Evolutionary conservation across 2,888 invertebrate species (phyloP), one percentile per base, ranked within the genome.

Genomic region (Oligia strigilis): DNA sequence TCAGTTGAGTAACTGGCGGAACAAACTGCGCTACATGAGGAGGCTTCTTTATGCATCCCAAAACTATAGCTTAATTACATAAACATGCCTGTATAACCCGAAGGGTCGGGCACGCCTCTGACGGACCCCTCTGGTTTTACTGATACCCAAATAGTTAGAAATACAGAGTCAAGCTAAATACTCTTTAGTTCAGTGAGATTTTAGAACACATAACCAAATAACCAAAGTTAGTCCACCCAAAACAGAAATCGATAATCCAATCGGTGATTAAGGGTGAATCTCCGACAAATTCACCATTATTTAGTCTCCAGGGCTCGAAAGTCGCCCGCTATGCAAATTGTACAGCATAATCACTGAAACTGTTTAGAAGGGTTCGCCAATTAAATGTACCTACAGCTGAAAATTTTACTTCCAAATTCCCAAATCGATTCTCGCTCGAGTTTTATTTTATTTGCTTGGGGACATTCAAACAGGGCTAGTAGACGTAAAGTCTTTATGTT

Each of bases 341-440:
- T 86, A 90, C 89, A 89, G 93, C 91, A 92, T 92, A 94, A 95
- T 95, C 93, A 94, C 93, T 92, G 91, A 91, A 88, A 94, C 92
- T 93, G 95, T 94, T 94, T 94, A 92, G 92, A 92, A 92, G 93
- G 93, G 93, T 92, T 92, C 89, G 88, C 92, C 94, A 94, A 95
- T 96, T 95, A 95, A 93, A 94, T 92, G 93, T 93, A 92, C n/a
- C n/a, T n/a, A n/a, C 93, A 93, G 81, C 91, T 87, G 90, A 83
- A 90, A 93, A 95, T 95, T 95, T 94, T 91, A 94, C 94, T 95
- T 95, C 93, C 95, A 95, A 95, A 95, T 95, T 94, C 75, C 67
- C 76, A 78, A 87, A 89, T 90, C 90, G 90, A 90, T 89, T 85
- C 66, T 46, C 78, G 70, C 75, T 72, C 46, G 72, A 80, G 75